phyloP scores from a whole-genome alignment of 2,888 invertebrate species.

The Epistrophe eligans region DNA sequence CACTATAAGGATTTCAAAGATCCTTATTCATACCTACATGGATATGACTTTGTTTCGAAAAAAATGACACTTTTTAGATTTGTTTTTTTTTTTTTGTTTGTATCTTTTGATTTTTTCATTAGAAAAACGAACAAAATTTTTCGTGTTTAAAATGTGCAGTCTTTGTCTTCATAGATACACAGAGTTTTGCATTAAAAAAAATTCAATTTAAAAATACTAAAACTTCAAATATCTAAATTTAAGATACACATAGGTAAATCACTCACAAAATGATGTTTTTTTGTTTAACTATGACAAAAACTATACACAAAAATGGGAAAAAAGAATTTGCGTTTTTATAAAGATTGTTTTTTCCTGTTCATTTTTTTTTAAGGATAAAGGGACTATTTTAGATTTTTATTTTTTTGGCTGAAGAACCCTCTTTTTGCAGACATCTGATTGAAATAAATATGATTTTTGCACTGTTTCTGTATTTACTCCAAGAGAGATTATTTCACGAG shows the following conservation, averaged over 20 bases:
- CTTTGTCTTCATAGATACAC: slow-evolving; percentile 39
- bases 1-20: slow-evolving; percentile 34
- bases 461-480: slow-evolving; percentile 44
- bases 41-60: slow-evolving; percentile 10
- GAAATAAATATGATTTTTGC: slow-evolving; percentile 55
- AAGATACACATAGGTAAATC: slow-evolving; percentile 16
- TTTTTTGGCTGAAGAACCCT: slow-evolving; percentile 9
- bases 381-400: slow-evolving; percentile 6
- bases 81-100: slow-evolving; percentile 1
- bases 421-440: slow-evolving; percentile 53
- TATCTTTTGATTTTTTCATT: background rate
- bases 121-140: slow-evolving; percentile 11
- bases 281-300: background rate
- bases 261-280: slow-evolving; percentile 10
- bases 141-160: slow-evolving; percentile 23
- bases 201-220: background rate
- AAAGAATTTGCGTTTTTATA: background rate
- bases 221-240: slow-evolving; percentile 1
- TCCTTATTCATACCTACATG: slow-evolving; percentile 25
- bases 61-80: slow-evolving; percentile 16
- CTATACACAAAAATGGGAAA: slow-evolving; percentile 18
- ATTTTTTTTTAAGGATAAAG: slow-evolving; percentile 38
- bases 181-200: slow-evolving; percentile 27
- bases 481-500: slow-evolving; percentile 19
- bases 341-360: background rate